Evolutionary conservation across 2,888 invertebrate genomes (phyloP), one percentile per base, ranked within the genome.

Genomic region (Ephialtes manifestator): DNA sequence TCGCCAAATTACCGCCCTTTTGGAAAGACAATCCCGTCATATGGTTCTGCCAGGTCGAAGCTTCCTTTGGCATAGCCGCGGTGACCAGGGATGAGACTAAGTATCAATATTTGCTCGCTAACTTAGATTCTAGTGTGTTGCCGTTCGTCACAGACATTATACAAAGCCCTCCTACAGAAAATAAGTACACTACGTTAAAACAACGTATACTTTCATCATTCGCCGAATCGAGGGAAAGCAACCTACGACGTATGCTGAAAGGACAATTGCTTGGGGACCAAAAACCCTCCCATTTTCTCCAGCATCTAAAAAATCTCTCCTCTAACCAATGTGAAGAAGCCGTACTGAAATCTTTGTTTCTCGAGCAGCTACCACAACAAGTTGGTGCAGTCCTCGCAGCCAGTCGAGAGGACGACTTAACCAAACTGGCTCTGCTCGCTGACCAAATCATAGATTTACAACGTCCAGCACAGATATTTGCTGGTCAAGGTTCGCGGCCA

Each of bases 111-210:
- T 15, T 68, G 2, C 55, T 81, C 31, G n/a, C 81, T 15, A 76
- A 81, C 5, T 60, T 81, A 20, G 70, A 81, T 11, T 20, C 70
- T 20, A 18, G 24, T 0, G 65, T 70, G 0, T n/a, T 74, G 13
- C 74, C 51, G 13, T 70, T 75, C 13, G 76, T 82, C n/a, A 76
- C 58, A 0, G 82, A 82, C 31, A n/a, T 76, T 0, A 82, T 82
- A 2, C 43, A 13, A 8, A 70, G 15, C 43, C 81, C 81, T 13
- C 76, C 82, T 0, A 39, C 10, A 1, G 70, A 10, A 0, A 48
- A 20, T 3, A 75, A 75, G 28, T 81, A 81, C 18, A 46, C 55
- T 1, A 31, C 60, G 1, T 15, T 70, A 0, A 76, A 70, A 60
- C 8, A 20, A 0, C 20, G 55, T 10, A 55, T 55, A 24, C 55